Percentiles rank a stretch among this genome's conserved stretches.
Conservation (phyloP, 1,140 invertebrate species). For the Gryllus bimaculatus region DNA sequence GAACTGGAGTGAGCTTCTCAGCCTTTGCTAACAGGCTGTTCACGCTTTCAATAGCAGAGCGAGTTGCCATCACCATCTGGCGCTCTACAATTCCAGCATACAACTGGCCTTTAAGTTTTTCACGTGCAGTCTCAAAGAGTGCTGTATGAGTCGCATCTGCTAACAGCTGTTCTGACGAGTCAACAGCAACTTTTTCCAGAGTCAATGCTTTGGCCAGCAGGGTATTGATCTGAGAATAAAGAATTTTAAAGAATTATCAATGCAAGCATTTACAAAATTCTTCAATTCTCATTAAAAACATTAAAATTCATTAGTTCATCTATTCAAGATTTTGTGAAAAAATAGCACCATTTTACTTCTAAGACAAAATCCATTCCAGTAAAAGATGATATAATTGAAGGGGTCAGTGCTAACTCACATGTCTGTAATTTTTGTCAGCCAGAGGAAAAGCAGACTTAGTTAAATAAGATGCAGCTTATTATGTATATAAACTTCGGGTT, state of each 20-base stretch:
- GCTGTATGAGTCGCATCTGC: conserved; percentile 58
- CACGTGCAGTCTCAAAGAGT: conserved; percentile 71
- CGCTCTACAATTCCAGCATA: conserved; percentile 62
- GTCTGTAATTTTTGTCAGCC: too few species aligned
- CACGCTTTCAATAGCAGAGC: conserved; percentile 38
- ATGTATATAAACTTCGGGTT: too few species aligned
- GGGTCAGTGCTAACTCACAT: too few species aligned
- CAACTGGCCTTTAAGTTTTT: conserved; percentile 71
- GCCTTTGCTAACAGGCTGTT: conserved; percentile 25
- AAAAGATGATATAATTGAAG: too few species aligned
- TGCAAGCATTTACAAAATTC: too few species aligned
- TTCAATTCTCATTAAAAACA: too few species aligned
- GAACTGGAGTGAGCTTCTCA: conserved; percentile 12
- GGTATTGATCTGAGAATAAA: conserved; percentile 41
- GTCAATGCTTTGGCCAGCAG: conserved; percentile 61
- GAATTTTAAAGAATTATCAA: not conserved
- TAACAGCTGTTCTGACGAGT: conserved; percentile 62
- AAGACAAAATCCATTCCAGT: too few species aligned
- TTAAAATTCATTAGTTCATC: too few species aligned
- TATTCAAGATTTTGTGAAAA: too few species aligned
- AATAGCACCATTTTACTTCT: too few species aligned
- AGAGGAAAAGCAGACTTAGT: too few species aligned
- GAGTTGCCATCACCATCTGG: conserved; percentile 49
- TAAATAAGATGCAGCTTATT: too few species aligned
- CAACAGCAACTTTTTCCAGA: conserved; percentile 53